Conservation (phyloP, 2,888 invertebrate genomes). For the Muscina levida region DNA sequence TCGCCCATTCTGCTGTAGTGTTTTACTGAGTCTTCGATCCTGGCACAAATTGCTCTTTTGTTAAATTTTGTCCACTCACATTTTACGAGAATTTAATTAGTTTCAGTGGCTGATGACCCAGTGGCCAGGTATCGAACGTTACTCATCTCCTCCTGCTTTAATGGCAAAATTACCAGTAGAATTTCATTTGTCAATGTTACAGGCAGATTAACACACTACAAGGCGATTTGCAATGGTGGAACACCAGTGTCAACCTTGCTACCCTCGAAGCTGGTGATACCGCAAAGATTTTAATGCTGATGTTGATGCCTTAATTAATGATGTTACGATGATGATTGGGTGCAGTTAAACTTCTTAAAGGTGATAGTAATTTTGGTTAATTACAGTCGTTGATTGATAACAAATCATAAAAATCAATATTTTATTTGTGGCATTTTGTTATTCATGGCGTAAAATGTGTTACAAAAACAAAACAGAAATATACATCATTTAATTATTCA, state of each 20-base stretch:
- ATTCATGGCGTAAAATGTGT: too few species aligned
- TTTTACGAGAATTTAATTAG: neutral
- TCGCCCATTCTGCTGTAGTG: neutral
- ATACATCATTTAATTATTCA: neutral
- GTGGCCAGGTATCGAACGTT: too few species aligned
- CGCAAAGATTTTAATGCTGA: too few species aligned
- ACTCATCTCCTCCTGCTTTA: neutral
- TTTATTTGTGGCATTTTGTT: neutral
- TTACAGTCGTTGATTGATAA: neutral
- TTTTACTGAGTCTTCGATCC: neutral
- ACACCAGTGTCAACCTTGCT: too few species aligned
- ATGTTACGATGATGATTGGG: too few species aligned
- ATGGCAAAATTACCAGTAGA: neutral
- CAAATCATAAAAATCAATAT: neutral
- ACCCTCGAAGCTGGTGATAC: too few species aligned
- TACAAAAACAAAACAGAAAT: too few species aligned
- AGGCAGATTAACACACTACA: neutral
- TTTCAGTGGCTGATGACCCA: conserved; percentile 10
- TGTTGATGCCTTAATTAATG: too few species aligned
- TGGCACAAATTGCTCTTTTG: neutral
- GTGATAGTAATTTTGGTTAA: conserved; percentile 8
- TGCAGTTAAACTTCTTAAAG: neutral
- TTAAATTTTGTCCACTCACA: neutral
- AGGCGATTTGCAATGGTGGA: neutral
- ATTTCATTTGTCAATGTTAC: too few species aligned